Percentiles rank a stretch among this genome's conserved stretches.
Conservation (phyloP, 2,888 invertebrate species). For the Acleris holmiana region DNA sequence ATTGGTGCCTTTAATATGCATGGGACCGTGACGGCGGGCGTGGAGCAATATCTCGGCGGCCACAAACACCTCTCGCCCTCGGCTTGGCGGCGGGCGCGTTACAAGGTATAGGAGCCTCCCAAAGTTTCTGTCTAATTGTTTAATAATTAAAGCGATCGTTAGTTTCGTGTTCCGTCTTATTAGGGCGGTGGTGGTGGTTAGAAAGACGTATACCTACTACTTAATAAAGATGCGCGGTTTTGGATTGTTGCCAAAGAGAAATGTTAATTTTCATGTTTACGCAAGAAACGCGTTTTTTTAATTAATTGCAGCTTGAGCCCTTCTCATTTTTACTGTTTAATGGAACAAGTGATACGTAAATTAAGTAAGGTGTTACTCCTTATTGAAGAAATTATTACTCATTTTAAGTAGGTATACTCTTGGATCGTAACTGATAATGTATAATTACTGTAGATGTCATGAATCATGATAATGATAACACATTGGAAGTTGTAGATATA, state of each 20-base stretch:
- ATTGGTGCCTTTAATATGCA: slow-evolving; percentile 70
- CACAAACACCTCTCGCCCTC: slow-evolving; percentile 13
- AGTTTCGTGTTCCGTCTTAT: slow-evolving; percentile 40
- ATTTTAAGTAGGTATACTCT: too few relatives aligned
- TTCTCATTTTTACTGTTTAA: too few relatives aligned
- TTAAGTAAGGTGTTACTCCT: too few relatives aligned
- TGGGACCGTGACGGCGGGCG: slow-evolving; percentile 48
- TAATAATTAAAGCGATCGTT: slow-evolving; percentile 36
- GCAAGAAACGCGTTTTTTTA: too few relatives aligned
- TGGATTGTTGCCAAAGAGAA: neutral
- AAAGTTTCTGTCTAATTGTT: slow-evolving; percentile 44
- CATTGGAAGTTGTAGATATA: too few relatives aligned
- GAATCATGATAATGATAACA: too few relatives aligned
- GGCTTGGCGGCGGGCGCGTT: slow-evolving; percentile 5
- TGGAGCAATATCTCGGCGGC: slow-evolving; percentile 32
- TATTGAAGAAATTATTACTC: too few relatives aligned
- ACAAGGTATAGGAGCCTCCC: slow-evolving; percentile 11
- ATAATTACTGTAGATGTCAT: too few relatives aligned
- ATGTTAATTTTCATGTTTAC: too few relatives aligned
- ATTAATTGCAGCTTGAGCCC: too few relatives aligned
- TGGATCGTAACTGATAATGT: too few relatives aligned
- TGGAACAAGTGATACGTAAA: too few relatives aligned
- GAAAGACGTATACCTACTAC: slow-evolving; percentile 6
- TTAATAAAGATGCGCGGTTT: neutral
- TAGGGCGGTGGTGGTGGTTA: slow-evolving; percentile 37